A percentile compares a stretch with the other conserved stretches of the same genome.
Evolutionary conservation across 2,797 vertebrate genomes (phyloP).

Genomic region (Fringilla coelebs): DNA sequence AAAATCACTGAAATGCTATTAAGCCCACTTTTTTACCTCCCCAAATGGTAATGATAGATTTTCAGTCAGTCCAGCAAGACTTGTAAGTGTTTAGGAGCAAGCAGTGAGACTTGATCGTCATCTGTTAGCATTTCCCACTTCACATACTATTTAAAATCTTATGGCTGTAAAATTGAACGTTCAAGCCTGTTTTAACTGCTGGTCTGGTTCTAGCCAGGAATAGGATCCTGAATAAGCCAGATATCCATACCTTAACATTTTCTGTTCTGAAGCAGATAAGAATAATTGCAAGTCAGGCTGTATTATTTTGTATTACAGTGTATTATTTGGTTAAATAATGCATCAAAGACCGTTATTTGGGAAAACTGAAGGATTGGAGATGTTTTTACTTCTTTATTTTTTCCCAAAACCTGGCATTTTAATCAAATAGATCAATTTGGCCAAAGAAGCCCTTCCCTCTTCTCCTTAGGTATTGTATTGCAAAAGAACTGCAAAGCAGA

Average conservation of each 20-base stretch:
- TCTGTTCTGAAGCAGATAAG: conserved; percentile 71
- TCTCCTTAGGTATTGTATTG: neutral
- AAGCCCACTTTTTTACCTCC: neutral
- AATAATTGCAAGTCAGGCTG: neutral
- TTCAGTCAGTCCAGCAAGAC: neutral
- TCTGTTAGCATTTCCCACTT: neutral
- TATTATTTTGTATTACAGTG: neutral
- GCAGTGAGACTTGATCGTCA: neutral
- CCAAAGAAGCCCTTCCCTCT: neutral
- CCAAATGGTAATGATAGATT: neutral
- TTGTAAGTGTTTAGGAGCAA: neutral
- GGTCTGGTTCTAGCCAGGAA: conserved; percentile 79
- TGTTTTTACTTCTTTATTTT: neutral
- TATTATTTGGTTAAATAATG: neutral
- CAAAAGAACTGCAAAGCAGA: neutral
- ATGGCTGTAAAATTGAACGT: neutral
- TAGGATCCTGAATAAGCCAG: conserved; percentile 82
- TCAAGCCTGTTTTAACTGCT: conserved; percentile 75
- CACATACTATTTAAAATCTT: neutral
- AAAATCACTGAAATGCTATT: neutral
- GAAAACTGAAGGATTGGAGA: neutral
- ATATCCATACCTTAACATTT: conserved; percentile 77
- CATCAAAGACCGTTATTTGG: neutral
- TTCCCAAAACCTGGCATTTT: neutral
- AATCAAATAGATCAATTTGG: neutral